A percentile compares a stretch with the other conserved stretches of the same genome.
These are phyloP conservation scores for Piprites chloris DNA, from an alignment of 2,113 vertebrate species.

Conservation along the genomic window DNA sequence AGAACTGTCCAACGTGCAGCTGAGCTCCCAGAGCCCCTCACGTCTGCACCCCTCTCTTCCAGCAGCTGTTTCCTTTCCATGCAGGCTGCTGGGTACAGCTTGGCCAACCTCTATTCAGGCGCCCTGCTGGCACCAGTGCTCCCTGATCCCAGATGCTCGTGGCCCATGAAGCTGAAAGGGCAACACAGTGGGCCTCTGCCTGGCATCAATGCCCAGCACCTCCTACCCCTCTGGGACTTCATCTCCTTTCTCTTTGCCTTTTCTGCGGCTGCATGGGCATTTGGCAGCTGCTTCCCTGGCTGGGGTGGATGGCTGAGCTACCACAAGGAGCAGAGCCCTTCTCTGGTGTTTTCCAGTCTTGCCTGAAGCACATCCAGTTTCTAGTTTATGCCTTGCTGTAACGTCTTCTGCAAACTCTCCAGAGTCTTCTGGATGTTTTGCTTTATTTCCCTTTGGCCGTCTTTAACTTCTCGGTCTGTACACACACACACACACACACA, in stretches of 20 bases:
- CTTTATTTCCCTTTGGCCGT: not conserved
- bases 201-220: not conserved
- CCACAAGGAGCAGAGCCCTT: not conserved
- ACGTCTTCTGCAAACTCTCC: not conserved
- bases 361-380: not conserved
- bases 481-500: not conserved
- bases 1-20: not conserved
- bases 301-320: not conserved
- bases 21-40: fast-evolving
- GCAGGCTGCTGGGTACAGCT: not conserved
- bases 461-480: not conserved
- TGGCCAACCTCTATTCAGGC: fast-evolving
- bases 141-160: not conserved
- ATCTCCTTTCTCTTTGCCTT: not conserved
- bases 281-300: not conserved
- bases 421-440: not conserved
- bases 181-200: fast-evolving
- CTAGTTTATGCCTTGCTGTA: not conserved
- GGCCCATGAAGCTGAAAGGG: not conserved
- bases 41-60: not conserved
- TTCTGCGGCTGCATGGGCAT: not conserved
- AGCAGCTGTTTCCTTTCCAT: not conserved
- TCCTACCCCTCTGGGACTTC: not conserved
- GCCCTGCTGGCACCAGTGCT: not conserved
- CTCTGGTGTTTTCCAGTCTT: not conserved